A percentile compares a stretch with the other conserved stretches of the same genome.
These are phyloP conservation scores for Oligia latruncula DNA, from an alignment of 2,888 invertebrate species.

Conservation along the genomic window DNA sequence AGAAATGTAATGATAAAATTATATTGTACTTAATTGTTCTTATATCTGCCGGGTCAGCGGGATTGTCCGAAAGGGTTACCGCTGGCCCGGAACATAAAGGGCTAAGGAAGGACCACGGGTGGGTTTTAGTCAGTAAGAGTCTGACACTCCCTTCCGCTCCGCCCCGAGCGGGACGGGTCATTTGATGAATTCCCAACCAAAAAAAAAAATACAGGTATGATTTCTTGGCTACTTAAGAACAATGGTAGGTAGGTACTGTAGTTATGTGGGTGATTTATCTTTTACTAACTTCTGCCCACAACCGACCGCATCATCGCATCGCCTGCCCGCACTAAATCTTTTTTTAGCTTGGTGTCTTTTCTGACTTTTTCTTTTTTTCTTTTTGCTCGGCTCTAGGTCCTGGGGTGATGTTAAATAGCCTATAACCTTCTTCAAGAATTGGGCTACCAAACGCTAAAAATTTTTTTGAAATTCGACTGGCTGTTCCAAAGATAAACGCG, in stretches of 20 bases:
- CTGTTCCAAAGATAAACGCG: background rate
- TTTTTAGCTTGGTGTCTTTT: background rate
- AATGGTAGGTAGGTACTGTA: background rate
- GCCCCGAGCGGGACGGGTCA: too few species aligned
- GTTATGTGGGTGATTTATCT: background rate
- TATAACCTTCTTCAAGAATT: too few species aligned
- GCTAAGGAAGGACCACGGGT: too few species aligned
- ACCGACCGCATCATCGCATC: too few species aligned
- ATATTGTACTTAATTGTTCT: constrained; percentile 11
- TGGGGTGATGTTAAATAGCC: too few species aligned
- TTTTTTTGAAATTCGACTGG: background rate
- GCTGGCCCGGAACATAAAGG: too few species aligned
- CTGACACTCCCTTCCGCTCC: too few species aligned
- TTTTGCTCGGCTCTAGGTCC: background rate
- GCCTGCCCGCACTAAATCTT: too few species aligned
- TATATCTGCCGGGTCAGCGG: constrained; percentile 13
- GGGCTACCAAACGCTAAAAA: background rate
- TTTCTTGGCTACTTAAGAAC: constrained; percentile 3
- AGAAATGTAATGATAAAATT: constrained; percentile 27
- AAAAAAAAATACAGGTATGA: background rate
- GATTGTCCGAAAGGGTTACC: too few species aligned
- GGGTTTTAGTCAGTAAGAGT: too few species aligned
- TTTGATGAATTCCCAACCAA: too few species aligned
- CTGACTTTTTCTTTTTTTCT: background rate
- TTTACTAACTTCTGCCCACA: too few species aligned